These are phyloP conservation scores for Ornithoptera alexandrae DNA, from an alignment of 2,888 invertebrate genomes.

Conservation along the genomic window DNA sequence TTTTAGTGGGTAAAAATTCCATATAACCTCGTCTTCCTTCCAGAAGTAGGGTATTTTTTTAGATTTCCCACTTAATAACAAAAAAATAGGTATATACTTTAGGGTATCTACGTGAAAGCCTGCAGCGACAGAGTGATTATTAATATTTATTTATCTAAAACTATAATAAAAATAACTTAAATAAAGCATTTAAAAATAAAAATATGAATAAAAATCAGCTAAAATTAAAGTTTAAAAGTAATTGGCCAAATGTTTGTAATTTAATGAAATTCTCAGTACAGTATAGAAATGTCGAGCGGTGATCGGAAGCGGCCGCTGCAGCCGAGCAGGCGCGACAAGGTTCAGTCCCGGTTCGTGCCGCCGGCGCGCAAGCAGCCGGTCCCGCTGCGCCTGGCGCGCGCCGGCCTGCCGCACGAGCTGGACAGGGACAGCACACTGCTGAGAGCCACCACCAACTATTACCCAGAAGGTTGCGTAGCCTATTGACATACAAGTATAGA, in stretches of 20 bases:
- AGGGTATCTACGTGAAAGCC: too few relatives aligned
- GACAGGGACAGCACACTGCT: conserved; percentile 58
- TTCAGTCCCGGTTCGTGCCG: conserved; percentile 54
- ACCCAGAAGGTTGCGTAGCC: conserved; percentile 59
- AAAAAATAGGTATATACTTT: too few relatives aligned
- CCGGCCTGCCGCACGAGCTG: conserved; percentile 65
- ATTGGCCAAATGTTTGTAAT: conserved; percentile 28
- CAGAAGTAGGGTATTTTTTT: too few relatives aligned
- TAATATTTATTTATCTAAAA: too few relatives aligned
- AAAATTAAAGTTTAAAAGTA: not conserved
- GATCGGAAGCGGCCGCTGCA: conserved; percentile 49
- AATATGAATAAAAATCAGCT: too few relatives aligned
- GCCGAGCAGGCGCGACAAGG: conserved; percentile 37
- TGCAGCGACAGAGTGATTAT: too few relatives aligned
- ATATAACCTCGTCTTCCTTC: too few relatives aligned
- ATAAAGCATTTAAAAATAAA: too few relatives aligned
- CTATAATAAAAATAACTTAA: too few relatives aligned
- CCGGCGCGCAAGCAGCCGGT: conserved; percentile 44
- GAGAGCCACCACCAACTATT: conserved; percentile 58
- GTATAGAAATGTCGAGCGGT: conserved; percentile 53
- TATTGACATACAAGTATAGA: too few relatives aligned
- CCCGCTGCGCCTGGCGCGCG: conserved; percentile 58
- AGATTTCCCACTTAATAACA: too few relatives aligned
- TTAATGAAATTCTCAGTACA: conserved; percentile 3
- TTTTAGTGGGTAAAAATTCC: too few relatives aligned